Evolutionary conservation across 2,113 vertebrate genomes (phyloP), one percentile per base, ranked within the genome.

Genomic region (Platichthys stellatus): DNA sequence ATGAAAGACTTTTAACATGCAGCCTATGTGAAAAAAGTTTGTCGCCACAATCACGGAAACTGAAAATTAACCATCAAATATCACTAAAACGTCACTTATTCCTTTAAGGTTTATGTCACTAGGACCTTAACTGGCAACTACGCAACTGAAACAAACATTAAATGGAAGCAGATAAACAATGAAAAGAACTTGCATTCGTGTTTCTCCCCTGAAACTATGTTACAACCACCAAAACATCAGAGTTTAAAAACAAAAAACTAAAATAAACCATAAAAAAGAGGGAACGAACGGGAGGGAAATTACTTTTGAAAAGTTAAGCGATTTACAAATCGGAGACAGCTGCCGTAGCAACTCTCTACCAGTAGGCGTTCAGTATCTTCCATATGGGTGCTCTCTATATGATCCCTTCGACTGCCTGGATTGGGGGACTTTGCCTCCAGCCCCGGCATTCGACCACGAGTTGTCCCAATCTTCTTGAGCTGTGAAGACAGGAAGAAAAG

Each of bases 381-480:
- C 94, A 43, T 99, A 99, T 18, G 97, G 97, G 86, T 99, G 97
- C 31, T 98, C 96, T 86, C 97, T 93, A 90, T 97, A 98, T 5
- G 94, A 86, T 63, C 96, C 96, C 92, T 98, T 99, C 72, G 94
- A 59, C 77, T 95, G 95, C 85, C 97, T 90, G 78, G 96, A 83
- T 8, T 94, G 80, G 0, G 96, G 93, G 31, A 96, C 95, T 83
- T 99, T 98, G 75, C 91, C 91, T 91, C 92, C 94, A 4, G 74
- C 86, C 1, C 86, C 87, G 0, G 95, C 86, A 12, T 93, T 94
- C 23, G 96, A 92, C 80, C 97, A 95, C 7, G 95, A 93, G 68
- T 95, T 96, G 18, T 97, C 97, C 96, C 97, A 99, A 72, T 98
- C 97, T 23, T 98, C 97, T 89, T 98, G 97, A 82, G 95, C 97